These are phyloP conservation scores for Drosophila mauritiana DNA, from an alignment of 1,140 invertebrate species.

Conservation along the genomic window DNA sequence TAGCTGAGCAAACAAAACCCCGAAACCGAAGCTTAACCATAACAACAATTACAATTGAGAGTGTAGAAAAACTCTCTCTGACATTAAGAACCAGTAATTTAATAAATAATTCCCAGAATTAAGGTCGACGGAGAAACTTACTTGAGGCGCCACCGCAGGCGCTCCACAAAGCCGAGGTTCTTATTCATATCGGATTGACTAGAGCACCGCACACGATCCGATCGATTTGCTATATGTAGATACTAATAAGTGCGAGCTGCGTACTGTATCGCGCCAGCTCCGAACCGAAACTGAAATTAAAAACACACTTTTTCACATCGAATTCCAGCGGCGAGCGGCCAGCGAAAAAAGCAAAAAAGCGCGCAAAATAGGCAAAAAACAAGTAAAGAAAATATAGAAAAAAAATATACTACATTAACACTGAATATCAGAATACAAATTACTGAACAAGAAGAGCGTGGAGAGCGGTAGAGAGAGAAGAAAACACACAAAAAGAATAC, in stretches of 20 bases:
- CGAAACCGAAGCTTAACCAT: conserved; percentile 28
- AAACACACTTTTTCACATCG: conserved; percentile 59
- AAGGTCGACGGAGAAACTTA: conserved; percentile 61
- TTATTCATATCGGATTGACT: conserved; percentile 57
- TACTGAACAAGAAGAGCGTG: conserved; percentile 39
- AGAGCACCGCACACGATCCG: conserved; percentile 26
- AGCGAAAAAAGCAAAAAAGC: conserved; percentile 20
- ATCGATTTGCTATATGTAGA: conserved; percentile 17
- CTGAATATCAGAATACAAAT: conserved; percentile 74
- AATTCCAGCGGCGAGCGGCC: conserved; percentile 51
- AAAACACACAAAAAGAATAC: conserved; percentile 37
- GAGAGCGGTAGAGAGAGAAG: conserved; percentile 37
- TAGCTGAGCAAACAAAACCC: conserved; percentile 16
- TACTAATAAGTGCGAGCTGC: conserved; percentile 38
- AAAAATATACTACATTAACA: conserved; percentile 60
- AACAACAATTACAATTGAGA: conserved; percentile 11
- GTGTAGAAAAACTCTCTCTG: conserved; percentile 19
- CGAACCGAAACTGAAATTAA: conserved; percentile 76
- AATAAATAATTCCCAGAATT: conserved; percentile 47
- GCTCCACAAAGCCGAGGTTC: conserved; percentile 75
- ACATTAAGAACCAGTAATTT: conserved; percentile 40
- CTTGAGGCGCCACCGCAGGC: conserved; percentile 75
- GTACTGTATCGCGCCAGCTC: conserved; percentile 63
- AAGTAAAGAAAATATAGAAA: conserved; percentile 43
- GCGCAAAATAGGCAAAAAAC: conserved; percentile 42